Percentiles rank a stretch among this genome's conserved stretches.
These are phyloP conservation scores for Pelecanus crispus DNA, from an alignment of 2,113 vertebrate species.

Conservation along the genomic window DNA sequence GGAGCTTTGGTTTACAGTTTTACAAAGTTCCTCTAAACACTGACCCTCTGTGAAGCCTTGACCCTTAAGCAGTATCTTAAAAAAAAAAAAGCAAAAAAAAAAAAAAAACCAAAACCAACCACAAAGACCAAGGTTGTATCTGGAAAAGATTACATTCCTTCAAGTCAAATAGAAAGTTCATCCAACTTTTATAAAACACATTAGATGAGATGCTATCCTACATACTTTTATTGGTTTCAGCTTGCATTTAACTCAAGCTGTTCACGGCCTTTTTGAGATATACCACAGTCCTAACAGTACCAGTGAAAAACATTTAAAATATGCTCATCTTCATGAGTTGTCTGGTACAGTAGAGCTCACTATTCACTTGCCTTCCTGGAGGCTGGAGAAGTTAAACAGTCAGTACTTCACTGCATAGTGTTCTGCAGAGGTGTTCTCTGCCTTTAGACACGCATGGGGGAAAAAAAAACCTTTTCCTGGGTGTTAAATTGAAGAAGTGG, in stretches of 20 bases:
- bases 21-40: neutral
- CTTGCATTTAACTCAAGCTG: slow-evolving; percentile 3
- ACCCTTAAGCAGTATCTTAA: slow-evolving; percentile 14
- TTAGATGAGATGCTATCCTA: slow-evolving; percentile 2
- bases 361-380: neutral
- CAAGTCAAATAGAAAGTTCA: slow-evolving; percentile 22
- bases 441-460: neutral
- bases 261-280: neutral
- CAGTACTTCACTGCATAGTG: neutral
- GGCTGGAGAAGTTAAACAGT: neutral
- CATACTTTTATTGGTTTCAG: slow-evolving; percentile 33
- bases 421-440: neutral
- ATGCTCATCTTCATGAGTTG: neutral
- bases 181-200: slow-evolving; percentile 26
- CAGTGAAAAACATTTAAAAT: neutral
- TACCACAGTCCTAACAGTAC: neutral
- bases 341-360: neutral
- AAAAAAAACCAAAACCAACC: neutral
- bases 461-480: neutral
- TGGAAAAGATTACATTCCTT: slow-evolving; percentile 52
- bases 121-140: slow-evolving; percentile 27
- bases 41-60: slow-evolving; percentile 4
- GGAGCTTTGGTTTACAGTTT: slow-evolving; percentile 26
- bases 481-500: neutral
- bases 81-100: neutral